Conservation (phyloP, 2,113 vertebrate genomes). For the Trinectes maculatus region DNA sequence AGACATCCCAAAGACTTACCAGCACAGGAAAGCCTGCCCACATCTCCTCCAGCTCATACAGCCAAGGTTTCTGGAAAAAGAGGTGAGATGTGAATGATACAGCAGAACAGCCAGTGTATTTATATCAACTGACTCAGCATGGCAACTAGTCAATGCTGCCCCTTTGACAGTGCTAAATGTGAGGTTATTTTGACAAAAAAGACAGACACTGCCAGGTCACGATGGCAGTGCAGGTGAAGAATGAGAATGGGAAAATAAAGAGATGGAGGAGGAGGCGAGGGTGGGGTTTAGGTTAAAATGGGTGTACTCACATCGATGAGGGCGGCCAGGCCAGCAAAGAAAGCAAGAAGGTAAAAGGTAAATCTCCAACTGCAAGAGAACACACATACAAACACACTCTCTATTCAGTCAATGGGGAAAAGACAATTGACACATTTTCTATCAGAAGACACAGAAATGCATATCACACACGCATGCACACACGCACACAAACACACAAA, state of each 20-base stretch:
- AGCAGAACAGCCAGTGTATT: conserved; percentile 44
- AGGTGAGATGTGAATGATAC: conserved; percentile 39
- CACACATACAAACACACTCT: conserved; percentile 67
- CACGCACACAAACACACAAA: conserved; percentile 3
- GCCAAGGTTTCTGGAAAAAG: conserved; percentile 91
- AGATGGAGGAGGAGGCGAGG: conserved; percentile 12
- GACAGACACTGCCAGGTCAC: neutral
- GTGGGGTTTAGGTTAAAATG: conserved; percentile 22
- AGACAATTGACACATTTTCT: conserved; percentile 34
- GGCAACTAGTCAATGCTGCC: conserved; percentile 27
- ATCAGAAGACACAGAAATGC: conserved; percentile 22
- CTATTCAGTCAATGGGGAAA: conserved; percentile 64
- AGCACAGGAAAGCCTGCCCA: conserved; percentile 94
- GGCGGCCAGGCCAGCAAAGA: conserved; percentile 92
- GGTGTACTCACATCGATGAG: conserved; percentile 90
- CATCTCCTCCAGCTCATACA: conserved; percentile 90
- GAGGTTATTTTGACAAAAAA: conserved; percentile 18
- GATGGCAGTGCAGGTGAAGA: neutral
- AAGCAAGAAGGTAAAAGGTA: conserved; percentile 95
- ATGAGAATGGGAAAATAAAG: neutral
- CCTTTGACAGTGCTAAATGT: conserved; percentile 11
- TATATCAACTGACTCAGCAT: conserved; percentile 55
- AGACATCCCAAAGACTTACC: conserved; percentile 78
- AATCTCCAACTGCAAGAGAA: conserved; percentile 96
- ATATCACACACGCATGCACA: conserved; percentile 12